Evolutionary conservation across 2,113 vertebrate species (phyloP).

Genomic region (Tetrax tetrax): DNA sequence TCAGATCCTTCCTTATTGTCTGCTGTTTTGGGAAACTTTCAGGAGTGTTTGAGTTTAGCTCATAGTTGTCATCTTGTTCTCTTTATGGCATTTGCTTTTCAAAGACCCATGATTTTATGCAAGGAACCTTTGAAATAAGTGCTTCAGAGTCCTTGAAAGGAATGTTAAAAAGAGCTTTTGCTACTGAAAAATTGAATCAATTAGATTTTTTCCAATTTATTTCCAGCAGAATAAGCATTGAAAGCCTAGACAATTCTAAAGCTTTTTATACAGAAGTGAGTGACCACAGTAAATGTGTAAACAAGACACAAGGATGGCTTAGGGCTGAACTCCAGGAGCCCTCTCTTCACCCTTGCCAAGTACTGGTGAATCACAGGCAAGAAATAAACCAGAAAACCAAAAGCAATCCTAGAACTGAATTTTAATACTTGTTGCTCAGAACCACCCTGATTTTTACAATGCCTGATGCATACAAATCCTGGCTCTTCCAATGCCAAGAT

Average conservation of each 20-base stretch:
- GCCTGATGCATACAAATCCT: fast-evolving
- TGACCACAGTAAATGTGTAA: background rate
- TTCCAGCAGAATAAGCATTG: background rate
- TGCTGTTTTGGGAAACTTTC: background rate
- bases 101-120: background rate
- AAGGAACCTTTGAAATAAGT: conserved; percentile 10
- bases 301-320: background rate
- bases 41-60: conserved; percentile 2
- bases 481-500: background rate
- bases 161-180: background rate
- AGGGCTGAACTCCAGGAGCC: background rate
- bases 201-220: background rate
- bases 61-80: background rate
- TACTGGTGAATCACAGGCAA: background rate
- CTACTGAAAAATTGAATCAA: background rate
- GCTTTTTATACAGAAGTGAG: background rate
- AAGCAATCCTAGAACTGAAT: background rate
- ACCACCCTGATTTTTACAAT: background rate
- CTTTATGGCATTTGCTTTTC: background rate
- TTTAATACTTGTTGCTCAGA: background rate
- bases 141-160: background rate
- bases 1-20: background rate
- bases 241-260: background rate
- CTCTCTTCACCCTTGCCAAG: background rate
- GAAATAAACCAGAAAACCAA: background rate